These are phyloP conservation scores for Tetranychus cinnabarinus DNA, from an alignment of 1,140 invertebrate genomes.

Conservation along the genomic window DNA sequence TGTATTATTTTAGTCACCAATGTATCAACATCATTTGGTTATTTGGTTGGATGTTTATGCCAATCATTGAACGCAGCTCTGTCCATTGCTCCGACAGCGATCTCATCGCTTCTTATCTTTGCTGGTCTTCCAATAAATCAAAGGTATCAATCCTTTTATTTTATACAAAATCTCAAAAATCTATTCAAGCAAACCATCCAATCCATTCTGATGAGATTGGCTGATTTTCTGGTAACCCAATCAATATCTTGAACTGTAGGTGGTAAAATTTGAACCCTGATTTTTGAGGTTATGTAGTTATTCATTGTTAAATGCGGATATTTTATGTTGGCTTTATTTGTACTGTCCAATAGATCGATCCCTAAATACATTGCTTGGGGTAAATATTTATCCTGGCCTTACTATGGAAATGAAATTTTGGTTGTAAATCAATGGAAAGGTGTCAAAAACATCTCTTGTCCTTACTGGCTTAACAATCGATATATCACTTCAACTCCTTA, in stretches of 20 bases:
- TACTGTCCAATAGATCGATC: constrained; percentile 37
- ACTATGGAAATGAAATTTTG: constrained; percentile 73
- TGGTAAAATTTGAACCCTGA: no score
- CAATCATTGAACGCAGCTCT: constrained; percentile 56
- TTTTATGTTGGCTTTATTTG: no score
- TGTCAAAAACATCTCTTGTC: constrained; percentile 34
- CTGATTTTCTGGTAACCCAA: no score
- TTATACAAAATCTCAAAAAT: no score
- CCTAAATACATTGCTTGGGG: constrained; percentile 71
- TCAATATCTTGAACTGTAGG: no score
- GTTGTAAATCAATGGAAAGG: constrained; percentile 77
- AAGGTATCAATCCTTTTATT: no score
- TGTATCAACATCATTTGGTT: constrained; percentile 30
- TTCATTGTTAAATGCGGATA: no score
- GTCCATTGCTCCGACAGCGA: constrained; percentile 61
- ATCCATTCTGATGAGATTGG: no score
- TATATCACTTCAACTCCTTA: neutral
- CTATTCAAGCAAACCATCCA: no score
- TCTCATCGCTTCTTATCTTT: constrained; percentile 78
- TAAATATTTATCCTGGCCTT: constrained; percentile 80
- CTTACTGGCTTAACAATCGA: neutral
- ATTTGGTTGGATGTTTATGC: constrained; percentile 62
- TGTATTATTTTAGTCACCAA: constrained; percentile 21
- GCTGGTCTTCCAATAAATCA: constrained; percentile 39
- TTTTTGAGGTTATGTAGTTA: no score